phyloP scores from a whole-genome alignment of 2,888 invertebrate genomes.

The Papilio gigon region DNA sequence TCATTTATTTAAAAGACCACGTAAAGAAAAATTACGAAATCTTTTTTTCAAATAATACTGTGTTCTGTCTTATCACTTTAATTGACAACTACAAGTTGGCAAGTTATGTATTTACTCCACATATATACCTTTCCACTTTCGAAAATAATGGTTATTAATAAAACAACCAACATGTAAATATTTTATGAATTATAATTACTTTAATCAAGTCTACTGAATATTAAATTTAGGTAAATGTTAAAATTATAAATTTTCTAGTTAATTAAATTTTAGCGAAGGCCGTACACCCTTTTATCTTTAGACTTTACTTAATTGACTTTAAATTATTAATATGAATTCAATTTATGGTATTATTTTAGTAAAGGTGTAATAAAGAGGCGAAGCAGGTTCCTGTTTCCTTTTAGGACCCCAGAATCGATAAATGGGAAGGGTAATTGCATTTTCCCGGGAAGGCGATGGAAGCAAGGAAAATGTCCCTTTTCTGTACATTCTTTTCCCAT shows the following conservation, averaged over 20 bases:
- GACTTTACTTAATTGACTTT: slow-evolving; percentile 22
- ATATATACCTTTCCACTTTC: no score
- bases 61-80: no score
- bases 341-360: not conserved
- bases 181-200: slow-evolving; percentile 5
- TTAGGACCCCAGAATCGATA: no score
- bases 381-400: not conserved
- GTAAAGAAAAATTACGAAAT: no score
- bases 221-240: slow-evolving; percentile 15
- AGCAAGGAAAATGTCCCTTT: no score
- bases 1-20: not conserved
- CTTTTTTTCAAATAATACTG: no score
- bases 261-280: slow-evolving; percentile 26
- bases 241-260: slow-evolving; percentile 18
- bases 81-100: no score
- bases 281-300: slow-evolving; percentile 22
- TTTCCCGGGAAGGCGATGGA: no score
- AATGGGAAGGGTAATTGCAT: no score
- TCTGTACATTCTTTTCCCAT: no score
- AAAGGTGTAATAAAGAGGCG: not conserved
- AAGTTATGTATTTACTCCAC: no score
- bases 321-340: slow-evolving; percentile 11
- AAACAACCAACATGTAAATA: not conserved
- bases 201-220: not conserved
- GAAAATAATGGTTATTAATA: not conserved